Evolutionary conservation across 2,797 vertebrate genomes (phyloP), one percentile per base, ranked within the genome.

Genomic region (Masticophis lateralis): DNA sequence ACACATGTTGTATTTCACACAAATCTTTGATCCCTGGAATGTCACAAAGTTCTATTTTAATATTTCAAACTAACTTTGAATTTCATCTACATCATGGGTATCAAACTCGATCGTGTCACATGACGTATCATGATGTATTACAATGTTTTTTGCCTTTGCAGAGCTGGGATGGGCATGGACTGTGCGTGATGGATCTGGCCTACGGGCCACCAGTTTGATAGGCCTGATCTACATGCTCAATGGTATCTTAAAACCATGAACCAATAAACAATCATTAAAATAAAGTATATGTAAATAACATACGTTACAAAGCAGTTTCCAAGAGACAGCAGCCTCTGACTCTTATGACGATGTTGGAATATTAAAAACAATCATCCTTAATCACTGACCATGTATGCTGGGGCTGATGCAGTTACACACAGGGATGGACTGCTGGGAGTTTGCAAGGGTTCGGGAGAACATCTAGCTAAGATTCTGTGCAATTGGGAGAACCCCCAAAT

Each of bases 21-120:
- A 88, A 47, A 61, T 5, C 1, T 51, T 22, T 90, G 63, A 0
- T 92, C 16, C 59, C 61, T 88, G 13, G 88, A 66, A 74, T 22
- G 79, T 66, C 60, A 94, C 69, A 28, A 93, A 16, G n/a, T 86
- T 56, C 90, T 20, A 60, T 53, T 93, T 91, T 47, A 56, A 63
- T n/a, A 37, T 56, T 47, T 47, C 60, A n/a, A 91, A 32, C 25
- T 16, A 14, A 90, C 53, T 86, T 25, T 43, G 14, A 47, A 43
- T 43, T 51, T 32, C 13, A 87, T 57, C 27, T 25, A 32, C 60
- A 63, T 63, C 60, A 12, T 3, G 25, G 60, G 60, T 27, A 10
- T 63, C 25, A 63, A 63, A 63, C 60, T 11, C 0, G 27, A 27
- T 63, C 0, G 1, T 0, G 0, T 63, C 25, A 63, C 4, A 0